Evolutionary conservation across 1,140 invertebrate genomes (phyloP).

Genomic region (Drosophila watanabei): DNA sequence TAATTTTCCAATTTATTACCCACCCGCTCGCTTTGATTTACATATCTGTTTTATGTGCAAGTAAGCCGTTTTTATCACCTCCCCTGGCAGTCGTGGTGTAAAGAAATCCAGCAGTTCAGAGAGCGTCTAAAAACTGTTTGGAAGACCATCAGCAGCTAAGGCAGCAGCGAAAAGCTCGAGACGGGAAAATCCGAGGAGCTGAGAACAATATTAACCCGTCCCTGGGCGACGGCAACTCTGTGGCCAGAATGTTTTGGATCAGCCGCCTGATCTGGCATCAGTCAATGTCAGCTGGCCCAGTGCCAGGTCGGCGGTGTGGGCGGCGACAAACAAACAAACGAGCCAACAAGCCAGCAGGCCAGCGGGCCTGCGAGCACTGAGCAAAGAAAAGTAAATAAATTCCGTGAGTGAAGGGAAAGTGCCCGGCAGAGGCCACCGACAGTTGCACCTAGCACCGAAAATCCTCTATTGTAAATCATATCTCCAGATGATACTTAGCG

Average conservation of each 20-base stretch:
- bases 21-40: conserved; percentile 14
- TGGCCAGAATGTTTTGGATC: conserved; percentile 38
- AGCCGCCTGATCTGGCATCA: conserved; percentile 69
- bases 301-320: conserved; percentile 68
- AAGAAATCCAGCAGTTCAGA: conserved; percentile 15
- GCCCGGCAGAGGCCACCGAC: too few species aligned
- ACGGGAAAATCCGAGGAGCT: conserved; percentile 45
- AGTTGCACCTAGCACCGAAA: conserved; percentile 18
- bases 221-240: conserved; percentile 35
- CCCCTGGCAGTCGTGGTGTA: conserved; percentile 7
- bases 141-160: conserved; percentile 53
- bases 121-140: conserved; percentile 50
- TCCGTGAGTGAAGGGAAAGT: conserved; percentile 30
- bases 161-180: conserved; percentile 43
- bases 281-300: conserved; percentile 81
- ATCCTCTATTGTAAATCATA: conserved; percentile 2
- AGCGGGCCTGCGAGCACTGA: conserved; percentile 12
- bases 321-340: conserved; percentile 61
- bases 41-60: conserved; percentile 58
- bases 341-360: conserved; percentile 37
- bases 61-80: conserved; percentile 66
- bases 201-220: conserved; percentile 68
- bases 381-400: conserved; percentile 19
- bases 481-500: conserved; percentile 7
- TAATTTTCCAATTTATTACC: conserved; percentile 72